Conservation (phyloP, 2,888 invertebrate species). For the Hydrotaea cyrtoneurina region DNA sequence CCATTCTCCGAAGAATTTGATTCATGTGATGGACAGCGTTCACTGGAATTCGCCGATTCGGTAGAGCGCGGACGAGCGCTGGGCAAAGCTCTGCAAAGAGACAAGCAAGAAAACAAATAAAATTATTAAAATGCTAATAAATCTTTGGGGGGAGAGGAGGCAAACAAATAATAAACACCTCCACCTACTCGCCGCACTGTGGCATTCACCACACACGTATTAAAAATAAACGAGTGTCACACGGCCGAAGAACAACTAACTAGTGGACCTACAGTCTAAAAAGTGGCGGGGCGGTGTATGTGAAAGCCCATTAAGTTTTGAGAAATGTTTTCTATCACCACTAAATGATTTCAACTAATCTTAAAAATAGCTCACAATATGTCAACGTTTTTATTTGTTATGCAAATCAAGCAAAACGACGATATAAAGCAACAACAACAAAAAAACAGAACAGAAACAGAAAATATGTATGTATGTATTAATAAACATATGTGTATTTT, state of each 20-base stretch:
- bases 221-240: constrained; percentile 45
- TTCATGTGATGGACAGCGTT: constrained; percentile 89
- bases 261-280: neutral
- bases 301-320: constrained; percentile 60
- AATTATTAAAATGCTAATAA: constrained; percentile 39
- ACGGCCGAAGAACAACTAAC: neutral
- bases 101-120: constrained; percentile 31
- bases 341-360: constrained; percentile 67
- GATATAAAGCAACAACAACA: constrained; percentile 46
- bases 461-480: constrained; percentile 15
- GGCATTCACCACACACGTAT: neutral
- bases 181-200: constrained; percentile 30
- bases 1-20: constrained; percentile 87
- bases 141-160: constrained; percentile 20
- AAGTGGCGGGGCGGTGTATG: neutral
- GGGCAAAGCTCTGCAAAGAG: constrained; percentile 77
- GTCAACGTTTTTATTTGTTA: constrained; percentile 78
- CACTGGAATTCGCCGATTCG: constrained; percentile 82
- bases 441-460: constrained; percentile 42
- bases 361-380: constrained; percentile 74
- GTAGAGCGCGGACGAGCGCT: constrained; percentile 79
- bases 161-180: constrained; percentile 18
- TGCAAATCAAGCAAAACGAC: constrained; percentile 72
- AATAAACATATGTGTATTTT: neutral
- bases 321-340: constrained; percentile 67